A percentile compares a stretch with the other conserved stretches of the same genome.
phyloP scores from a whole-genome alignment of 2,888 invertebrate species.

The Balanococcus diminutus region DNA sequence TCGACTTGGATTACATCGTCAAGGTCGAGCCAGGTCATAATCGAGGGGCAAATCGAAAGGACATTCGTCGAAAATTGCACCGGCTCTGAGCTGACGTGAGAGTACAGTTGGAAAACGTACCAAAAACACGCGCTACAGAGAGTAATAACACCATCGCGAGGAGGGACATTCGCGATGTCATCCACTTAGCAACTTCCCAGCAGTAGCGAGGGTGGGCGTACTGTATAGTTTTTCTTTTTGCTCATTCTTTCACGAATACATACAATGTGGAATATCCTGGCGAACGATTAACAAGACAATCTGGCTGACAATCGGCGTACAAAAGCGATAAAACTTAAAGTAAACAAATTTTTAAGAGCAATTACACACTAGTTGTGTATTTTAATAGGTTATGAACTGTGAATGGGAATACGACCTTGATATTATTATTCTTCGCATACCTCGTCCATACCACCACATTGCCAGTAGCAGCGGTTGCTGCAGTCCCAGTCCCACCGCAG shows the following conservation, averaged over 20 bases:
- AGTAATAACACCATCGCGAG: no score
- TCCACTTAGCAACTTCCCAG: not conserved
- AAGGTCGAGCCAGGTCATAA: conserved; percentile 13
- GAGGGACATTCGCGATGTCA: not conserved
- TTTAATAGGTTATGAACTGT: conserved; percentile 30
- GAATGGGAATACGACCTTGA: conserved; percentile 38
- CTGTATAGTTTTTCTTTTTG: not conserved
- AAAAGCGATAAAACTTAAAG: conserved; percentile 4
- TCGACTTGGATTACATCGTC: conserved; percentile 2
- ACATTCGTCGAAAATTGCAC: not conserved
- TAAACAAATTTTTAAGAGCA: conserved; percentile 18
- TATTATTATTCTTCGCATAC: conserved; percentile 38
- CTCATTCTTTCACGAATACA: not conserved
- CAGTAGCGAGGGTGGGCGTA: not conserved
- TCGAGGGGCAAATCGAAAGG: not conserved
- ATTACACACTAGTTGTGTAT: conserved; percentile 20
- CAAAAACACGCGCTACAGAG: not conserved
- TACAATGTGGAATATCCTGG: not conserved
- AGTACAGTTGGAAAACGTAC: not conserved
- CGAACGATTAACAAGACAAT: not conserved
- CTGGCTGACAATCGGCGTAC: not conserved
- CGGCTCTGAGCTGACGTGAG: not conserved
- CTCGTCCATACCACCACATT: not conserved
- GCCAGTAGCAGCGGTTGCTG: not conserved
- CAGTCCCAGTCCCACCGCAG: no score